Conservation (phyloP, 2,797 vertebrate species). For the Sebastes umbrosus region DNA sequence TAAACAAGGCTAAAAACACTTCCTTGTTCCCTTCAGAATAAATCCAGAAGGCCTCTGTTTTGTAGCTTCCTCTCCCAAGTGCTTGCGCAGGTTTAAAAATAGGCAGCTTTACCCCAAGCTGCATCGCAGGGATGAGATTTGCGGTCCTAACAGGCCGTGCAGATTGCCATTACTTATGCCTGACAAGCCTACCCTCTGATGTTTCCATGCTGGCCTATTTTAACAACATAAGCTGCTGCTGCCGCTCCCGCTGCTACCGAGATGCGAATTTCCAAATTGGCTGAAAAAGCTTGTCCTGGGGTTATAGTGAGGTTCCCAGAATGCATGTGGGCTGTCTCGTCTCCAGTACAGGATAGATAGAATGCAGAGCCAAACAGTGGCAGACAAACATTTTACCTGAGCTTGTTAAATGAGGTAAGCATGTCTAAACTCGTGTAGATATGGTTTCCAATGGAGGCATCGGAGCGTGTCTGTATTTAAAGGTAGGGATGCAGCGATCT, state of each 20-base stretch:
- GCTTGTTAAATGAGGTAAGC: conserved; percentile 58
- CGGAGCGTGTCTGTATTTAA: neutral
- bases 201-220: conserved; percentile 84
- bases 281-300: conserved; percentile 78
- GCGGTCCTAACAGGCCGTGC: conserved; percentile 80
- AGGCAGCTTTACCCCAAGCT: conserved; percentile 78
- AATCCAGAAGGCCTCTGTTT: conserved; percentile 50
- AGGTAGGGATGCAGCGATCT: too few species aligned
- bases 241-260: conserved; percentile 73
- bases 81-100: conserved; percentile 81
- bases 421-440: conserved; percentile 14
- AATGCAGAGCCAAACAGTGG: conserved; percentile 43
- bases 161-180: conserved; percentile 87
- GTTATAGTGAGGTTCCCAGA: conserved; percentile 71
- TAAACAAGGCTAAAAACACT: conserved; percentile 1
- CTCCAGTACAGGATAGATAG: conserved; percentile 42
- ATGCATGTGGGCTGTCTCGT: conserved; percentile 62
- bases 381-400: conserved; percentile 53
- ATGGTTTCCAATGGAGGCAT: conserved; percentile 11
- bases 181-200: conserved; percentile 85
- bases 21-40: conserved; percentile 27
- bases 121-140: conserved; percentile 83
- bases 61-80: conserved; percentile 55
- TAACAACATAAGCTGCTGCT: conserved; percentile 83
- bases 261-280: conserved; percentile 78